Evolutionary conservation across 64 coral and sea anemone genomes (phyloP).

Genomic region (Stichodactyla mertensii): DNA sequence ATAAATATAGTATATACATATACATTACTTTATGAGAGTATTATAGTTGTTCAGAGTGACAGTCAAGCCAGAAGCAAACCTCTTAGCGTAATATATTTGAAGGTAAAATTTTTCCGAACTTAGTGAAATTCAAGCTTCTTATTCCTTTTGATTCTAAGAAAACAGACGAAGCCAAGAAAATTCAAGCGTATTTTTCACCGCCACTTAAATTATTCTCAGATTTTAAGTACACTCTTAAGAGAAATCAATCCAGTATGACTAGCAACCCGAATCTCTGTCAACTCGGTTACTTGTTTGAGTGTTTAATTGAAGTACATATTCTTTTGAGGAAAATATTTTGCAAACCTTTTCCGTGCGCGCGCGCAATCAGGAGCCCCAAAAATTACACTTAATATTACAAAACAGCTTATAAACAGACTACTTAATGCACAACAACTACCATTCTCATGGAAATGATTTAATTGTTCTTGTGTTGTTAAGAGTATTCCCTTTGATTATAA

Average conservation of each 20-base stretch:
- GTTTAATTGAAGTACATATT: neutral
- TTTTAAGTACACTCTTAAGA: neutral
- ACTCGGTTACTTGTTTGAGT: neutral
- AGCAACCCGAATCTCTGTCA: neutral
- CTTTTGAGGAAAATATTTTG: slow-evolving; percentile 8
- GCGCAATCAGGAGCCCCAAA: neutral
- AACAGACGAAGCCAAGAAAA: neutral
- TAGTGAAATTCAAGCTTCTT: too few species aligned
- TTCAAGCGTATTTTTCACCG: neutral
- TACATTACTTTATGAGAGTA: neutral
- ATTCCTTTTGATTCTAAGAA: too few species aligned
- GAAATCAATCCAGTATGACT: neutral
- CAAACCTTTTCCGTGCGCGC: neutral
- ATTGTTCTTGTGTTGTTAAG: neutral
- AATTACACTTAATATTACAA: neutral
- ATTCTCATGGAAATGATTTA: neutral
- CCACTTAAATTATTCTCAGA: neutral
- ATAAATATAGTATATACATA: neutral
- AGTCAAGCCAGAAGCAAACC: neutral
- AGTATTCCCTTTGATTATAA: neutral
- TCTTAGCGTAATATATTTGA: neutral
- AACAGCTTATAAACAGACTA: neutral
- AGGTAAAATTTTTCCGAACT: neutral
- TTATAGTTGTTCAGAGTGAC: neutral
- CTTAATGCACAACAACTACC: neutral